Evolutionary conservation across 2,113 vertebrate species (phyloP).

Genomic region (Xiphorhynchus elegans): DNA sequence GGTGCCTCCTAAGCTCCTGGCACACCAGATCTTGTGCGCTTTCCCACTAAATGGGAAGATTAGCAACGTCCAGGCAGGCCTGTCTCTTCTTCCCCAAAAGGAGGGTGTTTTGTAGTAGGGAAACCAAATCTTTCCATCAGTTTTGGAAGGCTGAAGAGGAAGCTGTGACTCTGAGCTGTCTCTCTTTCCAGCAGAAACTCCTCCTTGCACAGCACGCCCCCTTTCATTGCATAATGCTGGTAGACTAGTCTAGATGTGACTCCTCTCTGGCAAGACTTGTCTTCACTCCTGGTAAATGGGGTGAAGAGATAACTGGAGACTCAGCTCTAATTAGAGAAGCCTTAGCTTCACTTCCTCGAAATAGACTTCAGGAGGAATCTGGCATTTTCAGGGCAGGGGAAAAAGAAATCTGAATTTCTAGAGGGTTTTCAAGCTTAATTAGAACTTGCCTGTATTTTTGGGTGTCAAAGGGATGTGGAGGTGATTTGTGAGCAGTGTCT

Average conservation of each 20-base stretch:
- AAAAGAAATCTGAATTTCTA: neutral
- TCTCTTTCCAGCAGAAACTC: neutral
- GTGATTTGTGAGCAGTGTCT: neutral
- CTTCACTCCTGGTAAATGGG: neutral
- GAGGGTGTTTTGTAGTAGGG: neutral
- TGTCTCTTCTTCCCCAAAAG: neutral
- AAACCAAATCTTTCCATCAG: neutral
- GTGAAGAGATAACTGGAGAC: neutral
- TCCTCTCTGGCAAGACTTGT: neutral
- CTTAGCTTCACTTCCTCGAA: neutral
- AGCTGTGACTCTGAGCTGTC: constrained; percentile 20
- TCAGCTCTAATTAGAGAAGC: neutral
- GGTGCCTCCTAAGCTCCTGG: neutral
- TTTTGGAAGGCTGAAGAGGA: neutral
- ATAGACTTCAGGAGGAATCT: neutral
- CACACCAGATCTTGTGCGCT: neutral
- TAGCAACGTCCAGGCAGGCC: neutral
- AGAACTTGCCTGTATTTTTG: neutral
- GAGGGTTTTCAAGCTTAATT: neutral
- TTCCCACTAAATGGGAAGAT: neutral
- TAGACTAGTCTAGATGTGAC: constrained; percentile 36
- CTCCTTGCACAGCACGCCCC: neutral
- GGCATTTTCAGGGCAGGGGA: neutral
- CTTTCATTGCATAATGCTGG: neutral
- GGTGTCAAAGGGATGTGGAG: neutral